These are phyloP conservation scores for Noturus placidus DNA, from an alignment of 2,113 vertebrate species.

Conservation along the genomic window DNA sequence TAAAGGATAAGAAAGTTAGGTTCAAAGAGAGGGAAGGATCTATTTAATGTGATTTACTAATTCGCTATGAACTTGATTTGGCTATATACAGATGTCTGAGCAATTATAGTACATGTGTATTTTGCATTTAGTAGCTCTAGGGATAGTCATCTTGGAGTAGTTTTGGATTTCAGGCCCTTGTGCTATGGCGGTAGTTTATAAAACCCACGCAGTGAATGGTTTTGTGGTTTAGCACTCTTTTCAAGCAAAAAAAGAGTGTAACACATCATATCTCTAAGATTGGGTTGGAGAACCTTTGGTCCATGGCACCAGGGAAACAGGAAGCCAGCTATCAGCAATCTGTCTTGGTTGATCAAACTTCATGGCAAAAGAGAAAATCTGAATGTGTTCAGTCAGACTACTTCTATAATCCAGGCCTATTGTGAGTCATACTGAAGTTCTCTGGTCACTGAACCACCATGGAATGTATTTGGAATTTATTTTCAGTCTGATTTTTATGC, in stretches of 20 bases:
- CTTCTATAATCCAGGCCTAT: neutral
- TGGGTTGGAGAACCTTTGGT: neutral
- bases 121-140: neutral
- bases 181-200: neutral
- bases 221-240: constrained; percentile 8
- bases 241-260: neutral
- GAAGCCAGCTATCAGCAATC: neutral
- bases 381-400: neutral
- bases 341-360: neutral
- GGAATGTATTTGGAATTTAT: constrained; percentile 2
- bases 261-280: neutral
- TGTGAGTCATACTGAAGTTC: neutral
- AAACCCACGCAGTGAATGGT: neutral
- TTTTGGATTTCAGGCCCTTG: neutral
- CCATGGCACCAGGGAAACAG: neutral
- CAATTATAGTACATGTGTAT: neutral
- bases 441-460: constrained; percentile 1
- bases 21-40: neutral
- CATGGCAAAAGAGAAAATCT: neutral
- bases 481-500: constrained; percentile 11
- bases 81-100: neutral
- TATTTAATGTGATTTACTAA: no score
- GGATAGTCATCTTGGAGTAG: neutral
- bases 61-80: neutral
- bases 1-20: neutral